Conservation (phyloP, 2,797 vertebrate genomes). For the Prionace glauca region DNA sequence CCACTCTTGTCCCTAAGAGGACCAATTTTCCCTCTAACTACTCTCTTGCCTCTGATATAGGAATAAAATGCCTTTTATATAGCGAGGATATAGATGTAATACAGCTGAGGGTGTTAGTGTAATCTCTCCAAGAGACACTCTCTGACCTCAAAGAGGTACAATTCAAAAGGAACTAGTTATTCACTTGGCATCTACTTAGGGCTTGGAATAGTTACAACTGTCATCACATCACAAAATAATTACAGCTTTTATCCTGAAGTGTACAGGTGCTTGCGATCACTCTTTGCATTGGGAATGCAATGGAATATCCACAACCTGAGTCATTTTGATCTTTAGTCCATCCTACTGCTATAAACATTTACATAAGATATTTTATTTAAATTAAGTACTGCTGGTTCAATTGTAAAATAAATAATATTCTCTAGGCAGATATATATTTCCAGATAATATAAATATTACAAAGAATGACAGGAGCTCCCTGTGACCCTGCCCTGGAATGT, state of each 20-base stretch:
- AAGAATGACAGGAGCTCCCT: background rate
- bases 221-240: slow-evolving; percentile 57
- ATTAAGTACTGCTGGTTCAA: background rate
- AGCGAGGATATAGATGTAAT: background rate
- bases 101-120: slow-evolving; percentile 38
- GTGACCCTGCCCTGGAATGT: background rate
- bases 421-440: background rate
- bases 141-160: slow-evolving; percentile 53
- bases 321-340: background rate
- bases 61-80: no score
- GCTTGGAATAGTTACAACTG: slow-evolving; percentile 50
- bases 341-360: background rate
- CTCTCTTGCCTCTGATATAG: no score
- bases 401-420: background rate
- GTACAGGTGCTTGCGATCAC: slow-evolving; percentile 50
- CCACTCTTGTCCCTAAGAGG: no score
- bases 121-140: slow-evolving; percentile 51
- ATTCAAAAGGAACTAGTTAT: slow-evolving; percentile 57
- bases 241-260: slow-evolving; percentile 47
- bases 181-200: slow-evolving; percentile 49
- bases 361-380: background rate
- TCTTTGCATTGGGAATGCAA: slow-evolving; percentile 50
- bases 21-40: no score
- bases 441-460: background rate
- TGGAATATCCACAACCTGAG: background rate